Evolutionary conservation across 2,888 invertebrate genomes (phyloP), one percentile per base, ranked within the genome.

Genomic region (Cerceris rybyensis): DNA sequence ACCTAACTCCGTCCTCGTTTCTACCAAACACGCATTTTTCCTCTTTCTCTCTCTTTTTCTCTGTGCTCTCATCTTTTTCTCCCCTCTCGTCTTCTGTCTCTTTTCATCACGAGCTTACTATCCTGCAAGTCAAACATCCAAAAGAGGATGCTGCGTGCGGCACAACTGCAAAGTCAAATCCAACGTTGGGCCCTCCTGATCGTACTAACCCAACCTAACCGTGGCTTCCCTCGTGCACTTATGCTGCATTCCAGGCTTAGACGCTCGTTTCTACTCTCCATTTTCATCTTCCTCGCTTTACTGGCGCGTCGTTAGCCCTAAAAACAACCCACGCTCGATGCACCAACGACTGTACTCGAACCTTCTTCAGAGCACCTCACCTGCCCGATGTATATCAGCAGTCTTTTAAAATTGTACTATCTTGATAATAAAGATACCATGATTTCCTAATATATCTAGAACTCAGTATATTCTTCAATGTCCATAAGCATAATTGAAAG

Each of bases 111-210:
- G 61, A 61, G 68, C 70, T 54, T 73, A 76, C 76, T 78, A 83
- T 80, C 79, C 78, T 60, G 80, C 82, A 82, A 87, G 83, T 87
- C 80, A 86, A 88, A 89, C 86, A 79, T 81, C 72, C 69, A 70
- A 70, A 77, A 68, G 76, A 75, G 75, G 74, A 80, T 82, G 70
- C 84, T 77, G 81, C 81, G 80, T 60, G 80, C 78, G 83, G 86
- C 87, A 87, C 87, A 84, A 87, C 88, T 89, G 89, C 90, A 88
- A 89, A 90, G 90, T 90, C 88, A 89, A 89, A 90, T 87, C 86
- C 86, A 81, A 80, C 73, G 74, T 70, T 78, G 73, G 65, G 74
- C 75, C 78, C 75, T 50, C 64, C 72, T 69, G 54, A 63, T 70
- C 71, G 72, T 69, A 73, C 73, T 72, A 79, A 68, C 80, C 78